Evolutionary conservation across 2,888 invertebrate species (phyloP).

Genomic region (Ochropleura plecta): DNA sequence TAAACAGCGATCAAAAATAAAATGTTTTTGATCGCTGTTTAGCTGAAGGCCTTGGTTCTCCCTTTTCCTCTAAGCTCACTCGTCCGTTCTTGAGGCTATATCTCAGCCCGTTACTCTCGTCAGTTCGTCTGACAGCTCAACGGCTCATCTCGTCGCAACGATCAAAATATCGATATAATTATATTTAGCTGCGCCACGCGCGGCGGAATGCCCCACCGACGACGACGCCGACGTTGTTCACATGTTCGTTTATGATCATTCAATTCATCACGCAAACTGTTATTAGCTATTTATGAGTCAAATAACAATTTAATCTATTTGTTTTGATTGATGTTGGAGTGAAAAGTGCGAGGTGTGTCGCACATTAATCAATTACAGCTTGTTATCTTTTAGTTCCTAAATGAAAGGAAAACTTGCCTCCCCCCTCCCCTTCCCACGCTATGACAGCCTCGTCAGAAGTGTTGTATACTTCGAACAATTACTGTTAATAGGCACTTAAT

Average conservation of each 20-base stretch:
- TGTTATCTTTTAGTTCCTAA: slow-evolving; percentile 36
- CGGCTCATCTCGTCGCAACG: slow-evolving; percentile 31
- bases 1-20: too few species aligned
- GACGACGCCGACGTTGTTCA: not conserved
- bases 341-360: slow-evolving; percentile 27
- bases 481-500: slow-evolving; percentile 24
- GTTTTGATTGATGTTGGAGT: slow-evolving; percentile 18
- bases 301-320: slow-evolving; percentile 40
- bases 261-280: slow-evolving; percentile 22
- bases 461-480: slow-evolving; percentile 35
- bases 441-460: slow-evolving; percentile 4
- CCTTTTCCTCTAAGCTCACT: slow-evolving; percentile 15
- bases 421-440: not conserved
- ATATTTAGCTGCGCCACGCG: slow-evolving; percentile 55
- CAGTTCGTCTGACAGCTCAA: slow-evolving; percentile 29
- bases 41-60: not conserved
- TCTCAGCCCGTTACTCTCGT: slow-evolving; percentile 20
- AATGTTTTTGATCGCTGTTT: slow-evolving; percentile 1
- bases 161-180: slow-evolving; percentile 57
- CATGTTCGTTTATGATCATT: slow-evolving; percentile 43
- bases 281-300: slow-evolving; percentile 29
- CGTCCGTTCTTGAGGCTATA: slow-evolving; percentile 10
- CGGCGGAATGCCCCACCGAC: slow-evolving; percentile 12
- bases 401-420: slow-evolving; percentile 16
- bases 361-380: slow-evolving; percentile 50